Evolutionary conservation across 1,140 invertebrate genomes (phyloP).

Genomic region (Cotesia glomerata): DNA sequence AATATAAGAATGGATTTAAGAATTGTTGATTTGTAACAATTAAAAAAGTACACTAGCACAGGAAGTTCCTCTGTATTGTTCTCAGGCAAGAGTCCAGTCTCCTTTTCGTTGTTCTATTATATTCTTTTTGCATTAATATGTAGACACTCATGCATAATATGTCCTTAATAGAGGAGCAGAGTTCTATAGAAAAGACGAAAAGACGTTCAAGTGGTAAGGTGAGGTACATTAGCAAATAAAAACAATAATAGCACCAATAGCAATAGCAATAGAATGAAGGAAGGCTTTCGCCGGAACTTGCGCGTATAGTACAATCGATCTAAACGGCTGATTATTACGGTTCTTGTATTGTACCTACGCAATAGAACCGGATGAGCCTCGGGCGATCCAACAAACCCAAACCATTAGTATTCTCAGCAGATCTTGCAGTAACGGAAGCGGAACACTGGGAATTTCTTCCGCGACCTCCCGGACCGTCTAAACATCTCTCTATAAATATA

Average conservation of each 20-base stretch:
- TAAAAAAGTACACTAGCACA: neutral
- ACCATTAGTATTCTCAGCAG: conserved; percentile 27
- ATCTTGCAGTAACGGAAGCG: neutral
- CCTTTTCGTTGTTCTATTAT: neutral
- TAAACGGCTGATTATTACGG: conserved; percentile 27
- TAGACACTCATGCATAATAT: too few species aligned
- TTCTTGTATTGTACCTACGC: conserved; percentile 24
- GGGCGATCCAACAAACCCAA: conserved; percentile 14
- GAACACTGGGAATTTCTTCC: neutral
- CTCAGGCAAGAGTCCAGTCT: neutral
- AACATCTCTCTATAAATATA: neutral
- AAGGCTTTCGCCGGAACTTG: conserved; percentile 16
- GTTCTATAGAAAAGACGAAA: too few species aligned
- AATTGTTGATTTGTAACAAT: neutral
- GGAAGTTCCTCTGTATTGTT: neutral
- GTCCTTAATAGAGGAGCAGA: too few species aligned
- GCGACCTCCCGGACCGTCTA: neutral
- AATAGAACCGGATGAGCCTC: conserved; percentile 28
- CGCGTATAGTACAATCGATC: conserved; percentile 1
- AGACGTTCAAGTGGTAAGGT: too few species aligned
- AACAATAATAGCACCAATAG: too few species aligned
- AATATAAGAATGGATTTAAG: too few species aligned
- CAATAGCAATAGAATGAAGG: neutral
- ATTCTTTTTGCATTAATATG: too few species aligned
- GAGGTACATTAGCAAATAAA: too few species aligned